These are phyloP conservation scores for Oligia fasciuncula DNA, from an alignment of 2,888 invertebrate genomes.

Conservation along the genomic window DNA sequence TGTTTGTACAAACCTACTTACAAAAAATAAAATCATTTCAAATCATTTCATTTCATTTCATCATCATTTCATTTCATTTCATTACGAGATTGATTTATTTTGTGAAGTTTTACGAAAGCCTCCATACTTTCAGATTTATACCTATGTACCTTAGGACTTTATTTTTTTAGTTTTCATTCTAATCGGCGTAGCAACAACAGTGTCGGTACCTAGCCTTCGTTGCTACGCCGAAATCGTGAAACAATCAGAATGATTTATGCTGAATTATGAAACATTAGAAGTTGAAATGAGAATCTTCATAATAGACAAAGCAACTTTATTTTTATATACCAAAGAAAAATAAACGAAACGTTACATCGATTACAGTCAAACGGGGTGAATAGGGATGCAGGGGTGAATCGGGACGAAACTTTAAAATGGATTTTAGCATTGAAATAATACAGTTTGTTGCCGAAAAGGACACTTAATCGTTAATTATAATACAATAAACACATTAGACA, in stretches of 20 bases:
- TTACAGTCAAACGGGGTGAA: too few species aligned
- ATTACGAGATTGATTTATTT: not conserved
- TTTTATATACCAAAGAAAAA: not conserved
- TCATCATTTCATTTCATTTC: too few species aligned
- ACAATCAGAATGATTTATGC: not conserved
- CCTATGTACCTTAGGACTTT: not conserved
- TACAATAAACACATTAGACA: too few species aligned
- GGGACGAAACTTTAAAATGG: too few species aligned
- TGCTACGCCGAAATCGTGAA: not conserved
- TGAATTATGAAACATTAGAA: not conserved
- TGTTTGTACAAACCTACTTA: too few species aligned
- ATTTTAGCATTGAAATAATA: too few species aligned
- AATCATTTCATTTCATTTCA: too few species aligned
- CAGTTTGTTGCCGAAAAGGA: too few species aligned
- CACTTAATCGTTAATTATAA: too few species aligned
- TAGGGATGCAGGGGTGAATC: too few species aligned
- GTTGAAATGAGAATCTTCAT: not conserved
- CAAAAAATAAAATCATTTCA: too few species aligned
- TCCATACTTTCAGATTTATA: not conserved
- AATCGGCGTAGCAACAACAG: not conserved
- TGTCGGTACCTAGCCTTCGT: not conserved
- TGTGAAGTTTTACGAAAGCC: not conserved
- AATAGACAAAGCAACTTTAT: too few species aligned
- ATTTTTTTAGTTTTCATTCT: not conserved
- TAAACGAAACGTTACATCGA: slow-evolving; percentile 15